phyloP scores from a whole-genome alignment of 2,888 invertebrate species.

The Meloe dianella region DNA sequence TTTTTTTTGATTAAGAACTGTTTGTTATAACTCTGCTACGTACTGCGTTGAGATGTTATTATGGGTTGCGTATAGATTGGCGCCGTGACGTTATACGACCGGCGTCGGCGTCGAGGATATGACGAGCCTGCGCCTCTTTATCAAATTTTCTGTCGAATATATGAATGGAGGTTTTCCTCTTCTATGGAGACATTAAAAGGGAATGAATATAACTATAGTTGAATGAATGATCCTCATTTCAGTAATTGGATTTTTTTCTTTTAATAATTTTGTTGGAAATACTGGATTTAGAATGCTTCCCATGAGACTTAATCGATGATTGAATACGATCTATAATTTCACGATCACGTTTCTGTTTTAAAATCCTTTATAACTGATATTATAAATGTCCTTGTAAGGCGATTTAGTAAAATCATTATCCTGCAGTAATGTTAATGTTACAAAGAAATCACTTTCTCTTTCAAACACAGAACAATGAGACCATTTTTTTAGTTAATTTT shows the following conservation, averaged over 20 bases:
- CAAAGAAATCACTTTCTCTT: conserved; percentile 4
- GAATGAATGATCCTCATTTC: not conserved
- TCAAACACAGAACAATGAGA: not conserved
- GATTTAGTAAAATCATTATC: conserved; percentile 14
- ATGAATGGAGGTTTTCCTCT: not conserved
- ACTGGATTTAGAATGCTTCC: not conserved
- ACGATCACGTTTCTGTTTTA: conserved; percentile 13
- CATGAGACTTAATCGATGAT: not conserved
- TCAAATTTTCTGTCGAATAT: not conserved
- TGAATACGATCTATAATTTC: conserved; percentile 14
- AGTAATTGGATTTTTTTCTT: not conserved
- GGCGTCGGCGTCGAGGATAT: not conserved
- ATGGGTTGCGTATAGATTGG: conserved; percentile 6
- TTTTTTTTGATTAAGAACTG: not conserved
- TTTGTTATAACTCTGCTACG: not conserved
- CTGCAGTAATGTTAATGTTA: not conserved
- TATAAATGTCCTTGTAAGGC: conserved; percentile 19
- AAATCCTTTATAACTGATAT: conserved; percentile 17
- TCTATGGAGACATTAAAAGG: not conserved
- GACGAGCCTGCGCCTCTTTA: not conserved
- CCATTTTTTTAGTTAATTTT: not conserved
- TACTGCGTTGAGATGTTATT: not conserved
- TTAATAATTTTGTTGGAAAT: not conserved
- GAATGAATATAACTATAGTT: not conserved
- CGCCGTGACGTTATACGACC: not conserved